A percentile compares a stretch with the other conserved stretches of the same genome.
Conservation (phyloP, 2,797 vertebrate genomes). For the Arrhamphus sclerolepis region DNA sequence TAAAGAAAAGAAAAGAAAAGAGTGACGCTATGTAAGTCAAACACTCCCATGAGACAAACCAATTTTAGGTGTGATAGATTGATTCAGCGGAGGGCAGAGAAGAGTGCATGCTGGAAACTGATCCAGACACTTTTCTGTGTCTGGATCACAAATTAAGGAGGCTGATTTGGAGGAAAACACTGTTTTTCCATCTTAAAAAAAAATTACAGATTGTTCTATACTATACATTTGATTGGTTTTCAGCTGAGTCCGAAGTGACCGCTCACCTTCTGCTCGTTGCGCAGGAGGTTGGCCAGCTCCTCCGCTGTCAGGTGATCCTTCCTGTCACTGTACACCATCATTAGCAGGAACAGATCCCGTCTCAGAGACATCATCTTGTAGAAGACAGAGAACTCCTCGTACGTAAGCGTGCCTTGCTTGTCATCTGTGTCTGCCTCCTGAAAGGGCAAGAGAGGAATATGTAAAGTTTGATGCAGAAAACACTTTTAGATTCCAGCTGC, state of each 20-base stretch:
- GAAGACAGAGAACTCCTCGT: constrained; percentile 97
- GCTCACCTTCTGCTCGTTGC: constrained; percentile 89
- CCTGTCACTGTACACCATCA: constrained; percentile 94
- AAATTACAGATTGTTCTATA: background rate
- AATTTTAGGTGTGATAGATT: constrained; percentile 55
- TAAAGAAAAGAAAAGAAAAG: constrained; percentile 7
- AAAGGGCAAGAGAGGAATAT: background rate
- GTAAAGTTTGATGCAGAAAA: background rate
- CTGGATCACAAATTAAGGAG: constrained; percentile 9
- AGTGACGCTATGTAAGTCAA: constrained; percentile 19
- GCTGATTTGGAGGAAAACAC: background rate
- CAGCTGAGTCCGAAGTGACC: background rate
- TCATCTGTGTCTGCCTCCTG: constrained; percentile 98
- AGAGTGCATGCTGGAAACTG: constrained; percentile 21
- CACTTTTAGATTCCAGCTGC: background rate
- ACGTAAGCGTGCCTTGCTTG: constrained; percentile 94
- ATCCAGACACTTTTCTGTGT: background rate
- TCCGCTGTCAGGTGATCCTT: constrained; percentile 94
- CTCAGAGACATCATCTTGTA: constrained; percentile 99
- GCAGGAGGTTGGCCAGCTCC: constrained; percentile 91
- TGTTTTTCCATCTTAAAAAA: constrained; percentile 13
- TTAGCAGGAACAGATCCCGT: constrained; percentile 92
- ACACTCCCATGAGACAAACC: constrained; percentile 33
- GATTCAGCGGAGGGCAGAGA: constrained; percentile 31
- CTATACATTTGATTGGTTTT: constrained; percentile 4